Base-by-base conservation (phyloP, 1,140 invertebrate genomes). In the Orchesella cincta region DNA sequence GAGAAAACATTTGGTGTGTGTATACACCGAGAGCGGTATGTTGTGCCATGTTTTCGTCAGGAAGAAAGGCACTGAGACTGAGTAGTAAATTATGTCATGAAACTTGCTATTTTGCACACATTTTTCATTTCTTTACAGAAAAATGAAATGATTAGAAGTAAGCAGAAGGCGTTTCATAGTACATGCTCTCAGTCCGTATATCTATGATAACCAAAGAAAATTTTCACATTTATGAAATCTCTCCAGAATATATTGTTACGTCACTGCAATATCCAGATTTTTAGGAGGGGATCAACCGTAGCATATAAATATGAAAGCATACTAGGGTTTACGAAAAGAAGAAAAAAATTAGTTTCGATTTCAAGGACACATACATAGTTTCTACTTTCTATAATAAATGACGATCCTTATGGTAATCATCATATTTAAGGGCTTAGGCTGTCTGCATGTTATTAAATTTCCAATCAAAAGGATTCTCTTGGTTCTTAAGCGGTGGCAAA, bases 321-420 rank as follows among this genome's bases (percentile, higher is more conserved):
- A n/a, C n/a, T n/a, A n/a, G n/a, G n/a, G n/a, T n/a, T n/a, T n/a
- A n/a, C n/a, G n/a, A n/a, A n/a, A n/a, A n/a, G n/a, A n/a, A n/a
- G n/a, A n/a, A n/a, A n/a, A n/a, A n/a, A n/a, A n/a, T n/a, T n/a
- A n/a, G n/a, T n/a, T n/a, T 46, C 39, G 18, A 46, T 46, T 46
- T 46, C 39, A 46, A 46, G 39, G 39, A 18, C 39, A 18, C 39
- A 46, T 5, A 46, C 5, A 46, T 5, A 5, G 39, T 18, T 46
- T 46, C 18, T 46, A 46, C 18, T 46, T 5, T 18, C 18, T 46
- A n/a, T n/a, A 57, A 57, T 57, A 57, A 57, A 57, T 57, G 8
- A 23, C 52, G 52, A 57, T 57, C 52, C 52, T 57, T 57, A 8
- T 57, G 52, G 52, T 57, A 57, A 57, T 57, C 52, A 57, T 57